Evolutionary conservation across 92 coral and sea anemone species (phyloP).

Genomic region (Anthopleura xanthogrammica): DNA sequence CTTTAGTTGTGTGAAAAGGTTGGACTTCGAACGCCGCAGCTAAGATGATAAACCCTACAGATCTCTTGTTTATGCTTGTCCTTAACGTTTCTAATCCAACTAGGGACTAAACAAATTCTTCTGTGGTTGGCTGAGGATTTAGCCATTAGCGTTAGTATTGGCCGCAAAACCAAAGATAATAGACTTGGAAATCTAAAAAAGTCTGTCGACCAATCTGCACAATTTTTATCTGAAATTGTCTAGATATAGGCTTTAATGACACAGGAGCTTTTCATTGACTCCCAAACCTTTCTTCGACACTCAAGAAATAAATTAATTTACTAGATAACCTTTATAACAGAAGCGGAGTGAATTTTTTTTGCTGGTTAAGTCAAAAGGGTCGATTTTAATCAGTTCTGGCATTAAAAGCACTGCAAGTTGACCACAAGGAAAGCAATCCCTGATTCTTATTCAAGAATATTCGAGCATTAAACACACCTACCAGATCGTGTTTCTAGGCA

Average conservation of each 20-base stretch:
- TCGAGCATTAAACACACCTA: slow-evolving; percentile 11
- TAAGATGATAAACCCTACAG: slow-evolving; percentile 11
- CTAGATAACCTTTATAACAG: not conserved
- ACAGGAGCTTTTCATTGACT: slow-evolving; percentile 5
- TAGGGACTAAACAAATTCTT: slow-evolving; percentile 11
- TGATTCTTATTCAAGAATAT: not conserved
- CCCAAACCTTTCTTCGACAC: slow-evolving; percentile 7
- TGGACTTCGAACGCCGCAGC: not conserved
- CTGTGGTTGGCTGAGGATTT: slow-evolving; percentile 23
- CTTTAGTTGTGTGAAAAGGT: not conserved
- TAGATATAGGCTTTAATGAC: slow-evolving; percentile 26
- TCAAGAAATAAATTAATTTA: not conserved
- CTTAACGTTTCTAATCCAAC: slow-evolving; percentile 17
- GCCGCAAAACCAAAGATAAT: slow-evolving; percentile 13
- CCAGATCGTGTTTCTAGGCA: slow-evolving; percentile 13
- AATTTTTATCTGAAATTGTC: slow-evolving; percentile 17
- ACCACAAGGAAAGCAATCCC: slow-evolving; percentile 25
- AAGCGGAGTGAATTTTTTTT: not conserved
- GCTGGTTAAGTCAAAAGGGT: slow-evolving; percentile 2
- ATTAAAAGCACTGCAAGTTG: slow-evolving; percentile 14
- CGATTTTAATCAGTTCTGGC: slow-evolving; percentile 4
- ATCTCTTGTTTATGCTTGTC: slow-evolving; percentile 16
- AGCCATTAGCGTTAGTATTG: slow-evolving; percentile 28
- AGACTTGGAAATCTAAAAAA: slow-evolving; percentile 9
- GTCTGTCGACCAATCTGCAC: slow-evolving; percentile 5